Evolutionary conservation across 1,140 invertebrate genomes (phyloP), one percentile per base, ranked within the genome.

Genomic region (Bombus terrestris): DNA sequence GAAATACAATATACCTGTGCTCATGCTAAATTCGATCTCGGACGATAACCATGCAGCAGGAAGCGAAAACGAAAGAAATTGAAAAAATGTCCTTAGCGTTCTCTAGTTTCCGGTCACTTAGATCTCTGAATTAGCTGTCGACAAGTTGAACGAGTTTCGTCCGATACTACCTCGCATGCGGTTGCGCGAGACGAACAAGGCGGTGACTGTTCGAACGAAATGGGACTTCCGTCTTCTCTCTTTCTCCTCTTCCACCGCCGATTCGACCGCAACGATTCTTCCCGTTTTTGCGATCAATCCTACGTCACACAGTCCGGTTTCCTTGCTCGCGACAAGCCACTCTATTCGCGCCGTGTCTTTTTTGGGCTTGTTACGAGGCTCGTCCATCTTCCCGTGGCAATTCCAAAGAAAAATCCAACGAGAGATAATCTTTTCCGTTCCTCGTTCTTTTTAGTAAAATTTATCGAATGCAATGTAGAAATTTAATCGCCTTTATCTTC

Each of bases 211-310:
- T 83, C 37, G 8, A 83, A 83, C 74, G 81, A 83, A 83, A 66
- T 57, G 73, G 73, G 37, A 83, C 73, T 83, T 83, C 74, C 81
- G 81, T 75, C 81, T 83, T 78, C 74, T 83, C 47, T 83, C 74
- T 83, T 83, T 59, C 81, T 83, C 81, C 43, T 83, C 81, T 43
- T 77, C 81, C 69, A 8, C 41, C 72, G 37, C n/a, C 15, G 57
- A 66, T 47, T 43, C 59, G n/a, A 76, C 59, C 68, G 72, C 71
- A 47, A 39, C 62, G 57, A 81, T 25, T 18, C 13, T 37, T 47
- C 39, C 28, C 62, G 71, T 82, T 82, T 82, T 82, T 82, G 39
- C 41, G 39, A 82, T 82, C 71, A 15, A 66, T 37, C 57, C 74
- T 83, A 57, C 81, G 74, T 78, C 62, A 83, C 72, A 53, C 32